Conservation (phyloP, 2,113 vertebrate genomes). For the Silurus meridionalis region DNA sequence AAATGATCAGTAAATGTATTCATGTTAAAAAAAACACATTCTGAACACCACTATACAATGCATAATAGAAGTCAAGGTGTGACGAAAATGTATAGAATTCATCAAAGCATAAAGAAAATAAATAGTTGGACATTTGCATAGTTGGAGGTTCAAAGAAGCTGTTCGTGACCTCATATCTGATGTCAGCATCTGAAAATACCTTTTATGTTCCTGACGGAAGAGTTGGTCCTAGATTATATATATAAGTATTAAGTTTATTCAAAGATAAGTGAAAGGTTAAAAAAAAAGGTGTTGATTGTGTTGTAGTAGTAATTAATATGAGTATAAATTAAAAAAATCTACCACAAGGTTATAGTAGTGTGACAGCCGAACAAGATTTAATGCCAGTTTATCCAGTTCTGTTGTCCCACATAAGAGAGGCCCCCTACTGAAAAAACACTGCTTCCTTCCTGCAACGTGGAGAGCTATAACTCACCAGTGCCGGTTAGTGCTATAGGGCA, state of each 20-base stretch:
- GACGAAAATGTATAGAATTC: neutral
- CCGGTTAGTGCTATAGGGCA: slow-evolving; percentile 32
- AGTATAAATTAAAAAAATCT: too few species aligned
- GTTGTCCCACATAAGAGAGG: slow-evolving; percentile 4
- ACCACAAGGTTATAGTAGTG: neutral
- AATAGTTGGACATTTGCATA: neutral
- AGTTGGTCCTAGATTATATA: neutral
- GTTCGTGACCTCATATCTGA: neutral
- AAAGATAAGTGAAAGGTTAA: too few species aligned
- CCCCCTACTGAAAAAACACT: neutral
- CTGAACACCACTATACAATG: neutral
- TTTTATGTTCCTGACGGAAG: neutral
- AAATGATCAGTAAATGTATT: neutral
- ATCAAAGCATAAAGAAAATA: neutral
- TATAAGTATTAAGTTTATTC: neutral
- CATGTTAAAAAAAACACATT: neutral
- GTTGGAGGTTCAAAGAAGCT: neutral
- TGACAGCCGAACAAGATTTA: neutral
- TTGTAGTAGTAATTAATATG: neutral
- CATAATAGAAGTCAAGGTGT: neutral
- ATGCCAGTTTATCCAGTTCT: slow-evolving; percentile 19
- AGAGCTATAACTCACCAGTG: slow-evolving; percentile 24
- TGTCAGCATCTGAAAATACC: neutral
- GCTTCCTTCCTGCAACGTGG: slow-evolving; percentile 18
- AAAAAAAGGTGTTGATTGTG: neutral